Percentiles rank a stretch among this genome's conserved stretches.
phyloP scores from a whole-genome alignment of 1,140 invertebrate species.

The Anoplolepis gracilipes region DNA sequence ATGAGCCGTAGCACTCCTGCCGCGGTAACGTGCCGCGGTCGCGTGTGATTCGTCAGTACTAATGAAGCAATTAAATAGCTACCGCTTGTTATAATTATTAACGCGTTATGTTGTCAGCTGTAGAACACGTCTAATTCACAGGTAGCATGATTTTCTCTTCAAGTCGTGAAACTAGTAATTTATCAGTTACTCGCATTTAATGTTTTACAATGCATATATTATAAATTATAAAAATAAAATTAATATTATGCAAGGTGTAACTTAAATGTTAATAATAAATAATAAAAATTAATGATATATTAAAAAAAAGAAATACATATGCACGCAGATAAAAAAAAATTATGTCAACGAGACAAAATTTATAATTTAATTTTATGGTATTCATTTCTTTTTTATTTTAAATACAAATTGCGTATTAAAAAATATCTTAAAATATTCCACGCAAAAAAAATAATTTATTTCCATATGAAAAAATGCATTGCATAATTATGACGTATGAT shows the following conservation, averaged over 20 bases:
- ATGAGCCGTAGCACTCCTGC: conserved; percentile 7
- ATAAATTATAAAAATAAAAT: background rate
- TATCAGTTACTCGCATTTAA: background rate
- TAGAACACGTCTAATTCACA: background rate
- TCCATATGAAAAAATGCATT: background rate
- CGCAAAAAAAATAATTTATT: background rate
- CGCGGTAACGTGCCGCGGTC: conserved; percentile 14
- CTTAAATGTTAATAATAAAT: too few relatives aligned
- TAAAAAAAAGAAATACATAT: background rate
- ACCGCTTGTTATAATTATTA: conserved; percentile 72
- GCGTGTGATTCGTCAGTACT: conserved; percentile 56
- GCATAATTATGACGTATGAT: background rate
- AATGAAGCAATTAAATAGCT: conserved; percentile 70
- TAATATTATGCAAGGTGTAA: background rate
- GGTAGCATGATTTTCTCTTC: background rate
- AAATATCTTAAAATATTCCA: background rate
- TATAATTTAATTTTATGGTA: background rate
- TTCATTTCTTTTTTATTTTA: background rate
- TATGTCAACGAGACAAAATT: background rate
- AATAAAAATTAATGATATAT: background rate
- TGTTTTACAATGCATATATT: background rate
- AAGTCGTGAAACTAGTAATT: background rate
- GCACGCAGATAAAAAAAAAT: background rate
- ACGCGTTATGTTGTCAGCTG: conserved; percentile 4
- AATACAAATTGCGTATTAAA: background rate